Evolutionary conservation across 1,140 invertebrate genomes (phyloP).

Genomic region (Lepidurus apus): DNA sequence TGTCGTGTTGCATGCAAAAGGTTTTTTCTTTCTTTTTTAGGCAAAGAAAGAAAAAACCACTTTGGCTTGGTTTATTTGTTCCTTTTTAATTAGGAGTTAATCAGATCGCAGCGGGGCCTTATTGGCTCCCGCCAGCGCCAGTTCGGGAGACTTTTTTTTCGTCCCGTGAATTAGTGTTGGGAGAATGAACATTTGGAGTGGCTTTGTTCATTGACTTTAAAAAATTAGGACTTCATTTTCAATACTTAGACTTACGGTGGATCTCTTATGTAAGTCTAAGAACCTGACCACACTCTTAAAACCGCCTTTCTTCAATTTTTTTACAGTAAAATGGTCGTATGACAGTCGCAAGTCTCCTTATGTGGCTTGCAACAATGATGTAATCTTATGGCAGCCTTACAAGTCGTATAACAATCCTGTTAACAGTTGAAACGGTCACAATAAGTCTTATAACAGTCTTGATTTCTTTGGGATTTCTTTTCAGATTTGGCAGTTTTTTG

Average conservation of each 20-base stretch:
- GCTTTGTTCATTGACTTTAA: not conserved
- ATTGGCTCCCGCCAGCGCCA: not conserved
- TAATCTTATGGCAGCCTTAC: too few species aligned
- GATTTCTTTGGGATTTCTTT: not conserved
- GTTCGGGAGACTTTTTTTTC: not conserved
- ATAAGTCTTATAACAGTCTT: too few species aligned
- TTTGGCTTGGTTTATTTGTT: not conserved
- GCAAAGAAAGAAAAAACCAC: not conserved
- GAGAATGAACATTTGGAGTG: not conserved
- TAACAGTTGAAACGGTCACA: too few species aligned
- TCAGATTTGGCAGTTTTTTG: not conserved
- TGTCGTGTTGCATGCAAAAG: not conserved
- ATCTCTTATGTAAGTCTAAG: too few species aligned
- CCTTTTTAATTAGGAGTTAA: not conserved
- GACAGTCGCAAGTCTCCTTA: not conserved
- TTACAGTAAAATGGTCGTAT: too few species aligned
- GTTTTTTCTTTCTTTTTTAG: not conserved
- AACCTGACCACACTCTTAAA: too few species aligned
- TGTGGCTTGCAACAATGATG: too few species aligned
- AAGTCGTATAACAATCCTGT: too few species aligned
- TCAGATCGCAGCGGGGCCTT: constrained; percentile 2
- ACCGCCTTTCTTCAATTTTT: too few species aligned
- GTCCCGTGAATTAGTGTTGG: not conserved
- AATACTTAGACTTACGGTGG: too few species aligned
- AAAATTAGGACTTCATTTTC: too few species aligned